phyloP scores from a whole-genome alignment of 2,797 vertebrate species.

The Onychomys leucogaster region DNA sequence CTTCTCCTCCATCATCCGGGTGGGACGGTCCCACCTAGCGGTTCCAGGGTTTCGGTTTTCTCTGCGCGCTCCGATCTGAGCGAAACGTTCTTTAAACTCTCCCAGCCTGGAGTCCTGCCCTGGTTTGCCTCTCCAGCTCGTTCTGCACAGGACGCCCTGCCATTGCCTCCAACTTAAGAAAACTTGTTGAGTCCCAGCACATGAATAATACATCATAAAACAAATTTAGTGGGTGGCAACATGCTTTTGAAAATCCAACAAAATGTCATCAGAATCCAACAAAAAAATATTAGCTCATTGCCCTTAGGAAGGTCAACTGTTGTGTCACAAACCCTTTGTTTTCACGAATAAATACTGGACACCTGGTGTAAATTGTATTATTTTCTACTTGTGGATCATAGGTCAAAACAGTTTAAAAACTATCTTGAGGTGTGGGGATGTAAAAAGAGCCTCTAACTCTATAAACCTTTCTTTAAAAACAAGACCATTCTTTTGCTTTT shows the following conservation, averaged over 20 bases:
- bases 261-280: neutral
- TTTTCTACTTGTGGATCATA: neutral
- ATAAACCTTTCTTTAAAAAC: constrained; percentile 15
- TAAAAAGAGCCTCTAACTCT: constrained; percentile 11
- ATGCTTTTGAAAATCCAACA: neutral
- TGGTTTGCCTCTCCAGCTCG: neutral
- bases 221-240: neutral
- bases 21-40: neutral
- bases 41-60: neutral
- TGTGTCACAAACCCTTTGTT: constrained; percentile 37
- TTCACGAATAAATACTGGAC: neutral
- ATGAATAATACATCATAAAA: neutral
- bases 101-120: neutral
- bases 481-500: neutral
- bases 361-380: neutral
- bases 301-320: neutral
- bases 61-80: neutral
- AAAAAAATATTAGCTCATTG: neutral
- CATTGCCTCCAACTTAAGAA: neutral
- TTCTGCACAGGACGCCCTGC: neutral
- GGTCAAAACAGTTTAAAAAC: constrained; percentile 29
- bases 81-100: neutral
- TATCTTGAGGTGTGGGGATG: neutral
- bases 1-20: neutral
- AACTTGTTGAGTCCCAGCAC: constrained; percentile 29